Percentiles rank a stretch among this genome's conserved stretches.
These are phyloP conservation scores for Aphelenchoides besseyi DNA, from an alignment of 1,140 invertebrate genomes.

Conservation along the genomic window DNA sequence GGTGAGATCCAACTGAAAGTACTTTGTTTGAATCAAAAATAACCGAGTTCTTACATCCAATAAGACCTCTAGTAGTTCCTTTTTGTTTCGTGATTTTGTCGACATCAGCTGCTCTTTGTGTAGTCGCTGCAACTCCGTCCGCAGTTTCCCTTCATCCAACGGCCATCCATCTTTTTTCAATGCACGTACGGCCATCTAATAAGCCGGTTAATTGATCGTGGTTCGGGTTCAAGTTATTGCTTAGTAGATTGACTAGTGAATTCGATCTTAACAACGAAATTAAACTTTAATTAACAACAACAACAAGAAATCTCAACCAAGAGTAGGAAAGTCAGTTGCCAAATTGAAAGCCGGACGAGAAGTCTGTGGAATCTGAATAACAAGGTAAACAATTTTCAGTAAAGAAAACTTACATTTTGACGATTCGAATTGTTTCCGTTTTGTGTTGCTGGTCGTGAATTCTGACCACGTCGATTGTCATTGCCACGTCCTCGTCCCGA, in stretches of 20 bases:
- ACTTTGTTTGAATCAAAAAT: background rate
- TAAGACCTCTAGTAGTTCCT: constrained; percentile 13
- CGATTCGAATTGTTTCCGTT: background rate
- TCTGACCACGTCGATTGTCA: background rate
- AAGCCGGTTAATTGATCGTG: too few species aligned
- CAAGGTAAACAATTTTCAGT: background rate
- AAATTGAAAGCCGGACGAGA: background rate
- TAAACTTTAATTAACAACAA: background rate
- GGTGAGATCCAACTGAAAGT: constrained; percentile 30
- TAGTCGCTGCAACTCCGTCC: background rate
- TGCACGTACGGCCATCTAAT: background rate
- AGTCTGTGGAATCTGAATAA: background rate
- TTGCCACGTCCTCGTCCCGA: background rate
- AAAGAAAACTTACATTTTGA: background rate
- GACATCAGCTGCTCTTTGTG: background rate
- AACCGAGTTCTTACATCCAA: constrained; percentile 13
- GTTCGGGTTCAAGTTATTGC: too few species aligned
- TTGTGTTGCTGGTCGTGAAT: background rate
- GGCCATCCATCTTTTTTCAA: constrained; percentile 23
- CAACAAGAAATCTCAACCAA: constrained; percentile 7
- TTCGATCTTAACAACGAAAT: background rate
- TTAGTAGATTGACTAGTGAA: background rate
- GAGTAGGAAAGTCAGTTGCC: background rate
- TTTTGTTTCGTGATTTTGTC: background rate
- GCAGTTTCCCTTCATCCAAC: constrained; percentile 10